These are phyloP conservation scores for Crocallis elinguaria DNA, from an alignment of 2,888 invertebrate genomes.

Conservation along the genomic window DNA sequence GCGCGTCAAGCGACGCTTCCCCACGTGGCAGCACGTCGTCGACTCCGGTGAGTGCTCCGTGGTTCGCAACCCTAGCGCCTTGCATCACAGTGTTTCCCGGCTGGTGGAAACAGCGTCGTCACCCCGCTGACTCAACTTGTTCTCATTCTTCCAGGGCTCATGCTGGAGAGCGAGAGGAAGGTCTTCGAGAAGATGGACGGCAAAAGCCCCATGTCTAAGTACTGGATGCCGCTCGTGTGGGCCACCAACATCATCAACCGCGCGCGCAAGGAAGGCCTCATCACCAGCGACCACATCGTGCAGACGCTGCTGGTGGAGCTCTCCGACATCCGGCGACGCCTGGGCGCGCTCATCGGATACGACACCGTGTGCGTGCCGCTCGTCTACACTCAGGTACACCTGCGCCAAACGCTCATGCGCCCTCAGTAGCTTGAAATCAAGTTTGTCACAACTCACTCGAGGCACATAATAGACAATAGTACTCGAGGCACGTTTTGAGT, in stretches of 20 bases:
- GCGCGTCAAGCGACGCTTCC: slow-evolving; percentile 94
- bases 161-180: slow-evolving; percentile 96
- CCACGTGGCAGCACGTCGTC: slow-evolving; percentile 95
- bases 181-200: slow-evolving; percentile 96
- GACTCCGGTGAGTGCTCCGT: slow-evolving; percentile 88
- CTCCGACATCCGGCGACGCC: slow-evolving; percentile 93
- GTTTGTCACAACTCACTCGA: too few relatives aligned
- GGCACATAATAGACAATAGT: too few relatives aligned
- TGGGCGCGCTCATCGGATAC: slow-evolving; percentile 94
- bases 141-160: slow-evolving; percentile 86
- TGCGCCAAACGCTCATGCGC: not conserved
- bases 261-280: slow-evolving; percentile 93
- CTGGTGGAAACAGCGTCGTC: too few relatives aligned
- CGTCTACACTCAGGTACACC: slow-evolving; percentile 94
- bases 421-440: too few relatives aligned
- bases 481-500: too few relatives aligned
- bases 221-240: slow-evolving; percentile 98
- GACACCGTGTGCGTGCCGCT: slow-evolving; percentile 96
- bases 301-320: slow-evolving; percentile 95
- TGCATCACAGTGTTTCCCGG: too few relatives aligned
- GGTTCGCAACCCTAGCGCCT: not conserved
- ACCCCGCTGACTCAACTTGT: not conserved
- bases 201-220: slow-evolving; percentile 94
- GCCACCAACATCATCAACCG: slow-evolving; percentile 96
- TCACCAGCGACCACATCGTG: slow-evolving; percentile 95